A percentile compares a stretch with the other conserved stretches of the same genome.
These are phyloP conservation scores for Alethe castanea DNA, from an alignment of 2,113 vertebrate genomes.

Conservation along the genomic window DNA sequence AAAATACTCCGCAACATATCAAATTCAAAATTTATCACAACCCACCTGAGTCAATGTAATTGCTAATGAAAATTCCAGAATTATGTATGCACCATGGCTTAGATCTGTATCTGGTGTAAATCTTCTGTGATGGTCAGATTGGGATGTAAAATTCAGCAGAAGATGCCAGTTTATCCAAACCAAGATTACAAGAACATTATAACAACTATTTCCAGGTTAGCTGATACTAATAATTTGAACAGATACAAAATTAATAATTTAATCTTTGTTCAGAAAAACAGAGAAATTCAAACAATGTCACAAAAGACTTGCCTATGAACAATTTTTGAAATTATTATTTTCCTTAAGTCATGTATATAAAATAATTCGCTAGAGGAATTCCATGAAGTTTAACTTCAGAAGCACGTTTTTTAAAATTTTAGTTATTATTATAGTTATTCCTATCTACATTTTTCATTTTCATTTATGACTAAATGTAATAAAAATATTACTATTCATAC, in stretches of 20 bases:
- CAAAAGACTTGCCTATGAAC: not conserved
- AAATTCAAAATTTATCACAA: not conserved
- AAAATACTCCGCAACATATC: not conserved
- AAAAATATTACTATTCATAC: not conserved
- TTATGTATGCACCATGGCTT: not conserved
- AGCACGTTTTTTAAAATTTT: not conserved
- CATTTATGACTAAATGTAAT: not conserved
- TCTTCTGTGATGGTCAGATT: not conserved
- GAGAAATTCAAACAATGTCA: not conserved
- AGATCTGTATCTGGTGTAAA: not conserved
- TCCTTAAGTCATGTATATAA: not conserved
- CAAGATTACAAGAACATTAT: not conserved
- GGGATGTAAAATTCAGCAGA: not conserved
- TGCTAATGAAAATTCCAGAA: not conserved
- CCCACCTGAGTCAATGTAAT: not conserved
- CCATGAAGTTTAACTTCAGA: not conserved
- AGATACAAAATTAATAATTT: not conserved
- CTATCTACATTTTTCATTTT: not conserved
- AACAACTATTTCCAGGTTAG: not conserved
- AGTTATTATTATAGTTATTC: not conserved
- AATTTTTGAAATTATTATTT: not conserved
- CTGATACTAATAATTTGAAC: not conserved
- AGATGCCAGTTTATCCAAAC: not conserved
- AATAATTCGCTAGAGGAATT: not conserved
- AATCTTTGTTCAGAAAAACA: not conserved